Conservation (phyloP, 2,888 invertebrate genomes). For the Caenorhabditis macrosperma region DNA sequence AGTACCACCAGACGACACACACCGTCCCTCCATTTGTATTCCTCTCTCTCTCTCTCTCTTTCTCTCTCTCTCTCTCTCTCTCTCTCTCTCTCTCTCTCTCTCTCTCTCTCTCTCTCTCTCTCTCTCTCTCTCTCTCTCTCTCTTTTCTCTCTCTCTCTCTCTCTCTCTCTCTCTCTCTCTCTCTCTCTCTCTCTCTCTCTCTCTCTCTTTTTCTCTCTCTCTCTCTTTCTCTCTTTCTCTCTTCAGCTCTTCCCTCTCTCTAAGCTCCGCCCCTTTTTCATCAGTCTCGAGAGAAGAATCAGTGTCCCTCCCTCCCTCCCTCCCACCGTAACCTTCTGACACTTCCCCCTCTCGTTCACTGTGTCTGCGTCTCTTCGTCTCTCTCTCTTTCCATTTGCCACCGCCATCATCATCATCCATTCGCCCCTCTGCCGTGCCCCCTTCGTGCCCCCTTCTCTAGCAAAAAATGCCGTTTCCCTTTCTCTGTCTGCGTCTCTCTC, state of each 20-base stretch:
- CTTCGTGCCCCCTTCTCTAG: neutral
- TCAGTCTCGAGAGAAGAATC: constrained; percentile 1
- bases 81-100: constrained; percentile 15
- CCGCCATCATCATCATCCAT: constrained; percentile 3
- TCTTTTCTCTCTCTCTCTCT: constrained; percentile 3
- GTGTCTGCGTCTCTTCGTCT: constrained; percentile 28
- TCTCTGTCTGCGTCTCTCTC: neutral
- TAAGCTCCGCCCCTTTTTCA: constrained; percentile 35
- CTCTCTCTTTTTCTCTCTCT: neutral
- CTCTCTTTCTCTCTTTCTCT: constrained; percentile 10
- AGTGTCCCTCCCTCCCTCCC: constrained; percentile 9
- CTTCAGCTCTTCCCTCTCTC: constrained; percentile 15
- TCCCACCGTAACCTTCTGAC: constrained; percentile 39
- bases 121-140: neutral
- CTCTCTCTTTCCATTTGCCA: constrained; percentile 47
- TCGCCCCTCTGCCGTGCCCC: neutral
- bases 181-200: neutral
- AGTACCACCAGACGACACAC: neutral
- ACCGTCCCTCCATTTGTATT: neutral
- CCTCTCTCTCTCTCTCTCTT: neutral
- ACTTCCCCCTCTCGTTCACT: constrained; percentile 16
- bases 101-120: constrained; percentile 2
- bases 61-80: neutral
- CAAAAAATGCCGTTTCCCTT: neutral
- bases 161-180: constrained; percentile 6